Base-by-base conservation (phyloP, 2,797 vertebrate genomes). In the Lacerta bilineata region DNA sequence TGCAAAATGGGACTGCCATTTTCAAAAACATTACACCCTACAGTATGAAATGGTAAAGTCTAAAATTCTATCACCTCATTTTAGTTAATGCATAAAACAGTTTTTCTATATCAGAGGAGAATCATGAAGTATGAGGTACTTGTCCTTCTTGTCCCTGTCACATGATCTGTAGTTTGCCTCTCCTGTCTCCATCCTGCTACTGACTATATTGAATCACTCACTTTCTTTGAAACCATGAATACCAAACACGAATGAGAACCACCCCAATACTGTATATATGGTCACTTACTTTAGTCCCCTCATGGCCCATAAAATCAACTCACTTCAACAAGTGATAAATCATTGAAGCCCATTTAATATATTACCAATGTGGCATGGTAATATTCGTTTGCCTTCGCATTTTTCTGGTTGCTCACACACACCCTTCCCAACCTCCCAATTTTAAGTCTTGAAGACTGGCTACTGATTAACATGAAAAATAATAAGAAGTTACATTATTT, bases 401-500 rank as follows among this genome's bases (percentile, higher is more conserved):
- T 55, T 20, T 83, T 46, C 66, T 46, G 66, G 43, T 1, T 46
- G 15, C 25, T 50, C 59, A 61, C 59, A 61, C 18, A 61, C 59
- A 23, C 59, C 20, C 17, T 61, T 61, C 59, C 17, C 17, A 11
- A 8, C 1, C 7, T 41, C 43, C 69, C 36, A 23, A 25, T 43
- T 5, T 88, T 43, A 87, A 18, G 29, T 88, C 77, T 90, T 15
- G 0, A 55, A 89, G 61, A 59, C 80, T 69, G 23, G 78, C 69
- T 36, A 87, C 64, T 46, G 84, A 5, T 74, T 77, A 80, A 64
- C 86, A 92, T 0, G 85, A 76, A 77, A 92, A 90, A 64, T 85
- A 0, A 18, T 89, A 92, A 93, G 81, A 92, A 93, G 83, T 5
- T 46, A 15, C 10, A 91, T 90, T 83, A 88, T 76, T 91, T 25